Conservation (phyloP, 2,113 vertebrate species). For the Galbula dea region DNA sequence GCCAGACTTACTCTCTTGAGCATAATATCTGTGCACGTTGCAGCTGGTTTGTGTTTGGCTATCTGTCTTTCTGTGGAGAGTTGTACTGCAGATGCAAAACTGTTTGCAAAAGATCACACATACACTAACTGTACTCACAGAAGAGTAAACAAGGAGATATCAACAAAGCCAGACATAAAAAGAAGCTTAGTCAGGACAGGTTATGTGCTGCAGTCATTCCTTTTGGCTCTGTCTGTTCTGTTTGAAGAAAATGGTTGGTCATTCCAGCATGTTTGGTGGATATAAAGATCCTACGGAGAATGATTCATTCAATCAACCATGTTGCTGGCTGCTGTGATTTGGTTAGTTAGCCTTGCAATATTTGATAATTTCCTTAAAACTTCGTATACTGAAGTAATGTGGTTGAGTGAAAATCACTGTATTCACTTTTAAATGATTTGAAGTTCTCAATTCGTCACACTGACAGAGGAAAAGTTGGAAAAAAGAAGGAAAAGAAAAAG, state of each 20-base stretch:
- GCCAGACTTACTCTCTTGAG: not conserved
- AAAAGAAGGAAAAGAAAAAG: not conserved
- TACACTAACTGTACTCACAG: not conserved
- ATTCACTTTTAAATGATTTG: not conserved
- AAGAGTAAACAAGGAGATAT: not conserved
- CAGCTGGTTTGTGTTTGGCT: not conserved
- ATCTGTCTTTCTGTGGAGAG: not conserved
- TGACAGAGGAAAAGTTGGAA: not conserved
- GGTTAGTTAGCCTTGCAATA: not conserved
- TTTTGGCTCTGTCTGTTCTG: not conserved
- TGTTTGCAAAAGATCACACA: not conserved
- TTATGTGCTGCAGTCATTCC: not conserved
- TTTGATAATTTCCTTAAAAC: not conserved
- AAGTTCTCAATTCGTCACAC: not conserved
- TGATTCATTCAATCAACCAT: not conserved
- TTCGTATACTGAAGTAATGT: not conserved
- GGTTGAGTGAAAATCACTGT: not conserved
- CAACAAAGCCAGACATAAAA: not conserved
- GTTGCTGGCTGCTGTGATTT: not conserved
- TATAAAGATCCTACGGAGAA: not conserved
- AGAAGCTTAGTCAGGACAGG: not conserved
- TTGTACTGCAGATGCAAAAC: not conserved
- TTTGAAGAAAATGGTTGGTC: not conserved
- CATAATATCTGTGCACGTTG: not conserved
- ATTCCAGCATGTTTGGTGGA: not conserved